Percentiles rank a stretch among this genome's conserved stretches.
These are phyloP conservation scores for Octodon degus DNA, from an alignment of 2,113 vertebrate genomes.

Conservation along the genomic window DNA sequence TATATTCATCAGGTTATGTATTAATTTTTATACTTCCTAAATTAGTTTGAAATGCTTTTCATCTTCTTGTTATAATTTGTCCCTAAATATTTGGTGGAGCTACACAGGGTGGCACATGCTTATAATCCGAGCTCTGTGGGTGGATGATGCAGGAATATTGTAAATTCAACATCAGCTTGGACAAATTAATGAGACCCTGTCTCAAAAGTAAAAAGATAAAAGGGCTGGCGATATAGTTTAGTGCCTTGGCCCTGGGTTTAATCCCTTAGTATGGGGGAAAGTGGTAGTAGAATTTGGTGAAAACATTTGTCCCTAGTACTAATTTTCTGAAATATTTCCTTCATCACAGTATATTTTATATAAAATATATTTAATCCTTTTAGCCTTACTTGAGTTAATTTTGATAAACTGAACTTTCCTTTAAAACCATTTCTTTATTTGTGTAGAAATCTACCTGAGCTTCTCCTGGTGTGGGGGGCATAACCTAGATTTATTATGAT, in stretches of 20 bases:
- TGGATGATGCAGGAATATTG: not conserved
- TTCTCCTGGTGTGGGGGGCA: not conserved
- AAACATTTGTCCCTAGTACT: not conserved
- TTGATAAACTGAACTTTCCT: not conserved
- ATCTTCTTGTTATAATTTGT: slow-evolving; percentile 7
- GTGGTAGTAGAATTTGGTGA: not conserved
- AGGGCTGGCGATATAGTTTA: not conserved
- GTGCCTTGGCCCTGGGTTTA: not conserved
- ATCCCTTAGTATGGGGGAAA: not conserved
- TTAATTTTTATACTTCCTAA: slow-evolving; percentile 2
- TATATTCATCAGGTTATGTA: not conserved
- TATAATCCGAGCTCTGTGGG: not conserved
- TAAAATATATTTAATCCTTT: not conserved
- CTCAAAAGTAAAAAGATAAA: not conserved
- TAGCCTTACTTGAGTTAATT: slow-evolving; percentile 26
- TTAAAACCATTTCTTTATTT: slow-evolving; percentile 9
- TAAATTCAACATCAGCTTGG: not conserved
- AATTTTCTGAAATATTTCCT: slow-evolving; percentile 3
- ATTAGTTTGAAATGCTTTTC: not conserved
- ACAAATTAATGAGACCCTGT: not conserved
- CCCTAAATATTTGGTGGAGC: not conserved
- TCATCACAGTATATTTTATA: not conserved
- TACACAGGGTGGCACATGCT: not conserved
- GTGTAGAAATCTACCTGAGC: not conserved
- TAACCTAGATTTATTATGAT: slow-evolving; percentile 11